Base-by-base conservation (phyloP, 2,888 invertebrate genomes). In the Lepidocyrtinus sp. region DNA sequence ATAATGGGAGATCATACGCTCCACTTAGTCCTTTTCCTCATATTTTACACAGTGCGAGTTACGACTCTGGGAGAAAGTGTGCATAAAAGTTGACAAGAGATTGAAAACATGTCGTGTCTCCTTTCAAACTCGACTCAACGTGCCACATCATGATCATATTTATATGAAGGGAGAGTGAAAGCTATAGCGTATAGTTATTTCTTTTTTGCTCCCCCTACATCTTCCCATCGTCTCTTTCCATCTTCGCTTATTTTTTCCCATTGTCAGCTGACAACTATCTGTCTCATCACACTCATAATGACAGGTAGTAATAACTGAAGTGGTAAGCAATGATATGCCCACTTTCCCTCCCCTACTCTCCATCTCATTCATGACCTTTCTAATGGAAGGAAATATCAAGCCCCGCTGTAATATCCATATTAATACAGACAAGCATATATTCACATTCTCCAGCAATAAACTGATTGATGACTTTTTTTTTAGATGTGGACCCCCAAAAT, bases 401-500 rank as follows among this genome's bases (percentile, higher is more conserved):
- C n/a, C n/a, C n/a, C n/a, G n/a, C n/a, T n/a, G n/a, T n/a, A n/a
- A n/a, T n/a, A n/a, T n/a, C n/a, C n/a, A n/a, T n/a, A n/a, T n/a
- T n/a, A n/a, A n/a, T n/a, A n/a, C n/a, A n/a, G n/a, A n/a, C n/a
- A n/a, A n/a, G n/a, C n/a, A 36, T 7, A 12, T 36, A 12, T 36
- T 36, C 12, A 36, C 36, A 7, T 36, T 7, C 36, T 12, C 36
- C 36, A 36, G 5, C 5, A 36, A 81, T 78, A 79, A 80, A 75
- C 75, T 82, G 83, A 82, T 74, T 82, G 81, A 82, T 75, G 75
- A 68, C 75, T 71, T 22, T 45, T 72, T 70, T 76, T 76, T 70
- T 83, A 85, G 85, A 83, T 82, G 83, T 84, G 83, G 82, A 83
- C 67, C 76, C 82, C 0, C 36, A 80, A 65, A 76, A 82, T 82